A percentile compares a stretch with the other conserved stretches of the same genome.
These are phyloP conservation scores for Peromyscus maniculatus DNA, from an alignment of 2,113 vertebrate species.

Conservation along the genomic window DNA sequence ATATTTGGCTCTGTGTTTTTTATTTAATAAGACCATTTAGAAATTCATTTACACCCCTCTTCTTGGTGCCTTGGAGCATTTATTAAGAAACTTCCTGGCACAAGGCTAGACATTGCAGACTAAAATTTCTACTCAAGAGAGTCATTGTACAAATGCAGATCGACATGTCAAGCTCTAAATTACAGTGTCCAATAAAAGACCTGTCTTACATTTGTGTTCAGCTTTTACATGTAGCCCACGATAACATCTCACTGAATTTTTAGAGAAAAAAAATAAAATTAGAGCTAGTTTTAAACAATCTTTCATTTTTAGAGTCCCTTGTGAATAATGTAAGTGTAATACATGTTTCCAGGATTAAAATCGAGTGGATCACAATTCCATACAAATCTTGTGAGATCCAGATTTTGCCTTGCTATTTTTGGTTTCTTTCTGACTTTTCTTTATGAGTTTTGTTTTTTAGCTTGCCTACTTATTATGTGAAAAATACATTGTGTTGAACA, in stretches of 20 bases:
- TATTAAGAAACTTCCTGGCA: background rate
- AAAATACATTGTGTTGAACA: background rate
- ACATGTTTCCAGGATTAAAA: slow-evolving; percentile 27
- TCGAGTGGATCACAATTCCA: background rate
- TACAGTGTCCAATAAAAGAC: background rate
- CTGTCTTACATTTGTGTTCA: background rate
- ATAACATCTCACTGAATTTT: background rate
- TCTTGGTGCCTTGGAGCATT: background rate
- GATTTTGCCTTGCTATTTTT: background rate
- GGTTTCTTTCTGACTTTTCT: background rate
- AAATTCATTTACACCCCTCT: background rate
- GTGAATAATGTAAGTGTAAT: background rate
- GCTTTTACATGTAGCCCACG: background rate
- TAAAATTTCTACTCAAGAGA: background rate
- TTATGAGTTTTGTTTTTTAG: slow-evolving; percentile 20
- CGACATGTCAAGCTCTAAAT: background rate
- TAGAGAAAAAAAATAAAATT: slow-evolving; percentile 15
- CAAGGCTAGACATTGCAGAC: background rate
- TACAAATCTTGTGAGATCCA: background rate
- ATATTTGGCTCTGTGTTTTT: no score
- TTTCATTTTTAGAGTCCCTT: background rate
- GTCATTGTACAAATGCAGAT: background rate
- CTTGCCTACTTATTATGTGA: background rate
- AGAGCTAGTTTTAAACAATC: slow-evolving; percentile 28
- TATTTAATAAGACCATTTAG: no score